Conservation (phyloP, 92 coral and sea anemone genomes). For the Siderastrea radians region DNA sequence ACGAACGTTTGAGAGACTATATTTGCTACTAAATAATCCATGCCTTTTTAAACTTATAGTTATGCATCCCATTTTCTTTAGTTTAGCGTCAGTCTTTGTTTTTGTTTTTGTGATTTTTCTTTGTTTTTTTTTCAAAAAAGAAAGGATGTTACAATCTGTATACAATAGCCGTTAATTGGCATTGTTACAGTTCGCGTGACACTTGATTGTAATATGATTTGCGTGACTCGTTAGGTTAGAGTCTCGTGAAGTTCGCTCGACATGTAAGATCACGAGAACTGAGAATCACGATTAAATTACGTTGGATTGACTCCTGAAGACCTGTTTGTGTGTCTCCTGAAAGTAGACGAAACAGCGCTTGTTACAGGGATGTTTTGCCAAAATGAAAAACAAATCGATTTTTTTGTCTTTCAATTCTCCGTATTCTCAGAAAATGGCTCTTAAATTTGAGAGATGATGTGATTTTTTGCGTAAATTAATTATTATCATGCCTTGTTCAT, state of each 20-base stretch:
- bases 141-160: background rate
- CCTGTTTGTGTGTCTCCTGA: constrained; percentile 13
- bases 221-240: too few species aligned
- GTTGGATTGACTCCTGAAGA: background rate
- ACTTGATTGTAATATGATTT: too few species aligned
- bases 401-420: too few species aligned
- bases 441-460: too few species aligned
- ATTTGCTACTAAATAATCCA: background rate
- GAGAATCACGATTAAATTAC: background rate
- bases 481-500: too few species aligned
- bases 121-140: background rate
- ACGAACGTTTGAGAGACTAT: constrained; percentile 21
- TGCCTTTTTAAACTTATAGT: background rate
- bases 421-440: too few species aligned
- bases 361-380: too few species aligned
- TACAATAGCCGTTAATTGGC: background rate
- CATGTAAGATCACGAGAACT: background rate
- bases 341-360: background rate
- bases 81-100: background rate
- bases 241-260: too few species aligned
- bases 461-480: too few species aligned
- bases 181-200: background rate
- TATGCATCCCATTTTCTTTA: background rate
- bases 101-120: background rate
- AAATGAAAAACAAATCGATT: too few species aligned